phyloP scores from a whole-genome alignment of 2,888 invertebrate genomes.

The Tenthredo scrophulariae region DNA sequence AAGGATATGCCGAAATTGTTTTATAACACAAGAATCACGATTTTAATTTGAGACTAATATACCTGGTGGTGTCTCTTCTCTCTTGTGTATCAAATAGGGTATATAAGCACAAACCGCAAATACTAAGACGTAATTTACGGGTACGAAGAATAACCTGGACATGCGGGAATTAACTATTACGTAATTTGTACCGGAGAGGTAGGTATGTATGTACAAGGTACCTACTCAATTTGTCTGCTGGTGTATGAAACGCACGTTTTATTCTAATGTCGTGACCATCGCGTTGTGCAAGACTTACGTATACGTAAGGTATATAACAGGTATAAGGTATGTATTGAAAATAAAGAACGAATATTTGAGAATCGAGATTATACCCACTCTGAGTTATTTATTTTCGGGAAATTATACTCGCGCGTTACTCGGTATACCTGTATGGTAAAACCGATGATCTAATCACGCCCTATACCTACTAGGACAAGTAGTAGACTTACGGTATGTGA shows the following conservation, averaged over 20 bases:
- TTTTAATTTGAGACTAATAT: neutral
- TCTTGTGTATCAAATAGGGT: neutral
- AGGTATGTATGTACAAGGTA: neutral
- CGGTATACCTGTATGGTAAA: neutral
- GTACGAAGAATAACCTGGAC: neutral
- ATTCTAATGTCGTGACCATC: neutral
- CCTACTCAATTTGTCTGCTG: neutral
- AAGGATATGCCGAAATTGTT: neutral
- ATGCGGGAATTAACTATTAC: neutral
- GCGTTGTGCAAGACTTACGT: neutral
- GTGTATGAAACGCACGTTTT: neutral
- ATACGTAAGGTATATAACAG: neutral
- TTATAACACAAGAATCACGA: neutral
- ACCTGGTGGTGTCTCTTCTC: neutral
- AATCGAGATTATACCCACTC: too few relatives aligned
- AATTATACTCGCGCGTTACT: neutral
- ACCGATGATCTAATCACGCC: neutral
- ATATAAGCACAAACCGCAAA: neutral
- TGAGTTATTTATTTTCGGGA: neutral
- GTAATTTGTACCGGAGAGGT: neutral
- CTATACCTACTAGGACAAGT: neutral
- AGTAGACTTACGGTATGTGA: neutral
- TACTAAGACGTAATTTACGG: neutral
- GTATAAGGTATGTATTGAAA: neutral
- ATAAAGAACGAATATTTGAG: too few relatives aligned